These are phyloP conservation scores for Myotis findleyi DNA, from an alignment of 2,797 vertebrate genomes.

Conservation along the genomic window DNA sequence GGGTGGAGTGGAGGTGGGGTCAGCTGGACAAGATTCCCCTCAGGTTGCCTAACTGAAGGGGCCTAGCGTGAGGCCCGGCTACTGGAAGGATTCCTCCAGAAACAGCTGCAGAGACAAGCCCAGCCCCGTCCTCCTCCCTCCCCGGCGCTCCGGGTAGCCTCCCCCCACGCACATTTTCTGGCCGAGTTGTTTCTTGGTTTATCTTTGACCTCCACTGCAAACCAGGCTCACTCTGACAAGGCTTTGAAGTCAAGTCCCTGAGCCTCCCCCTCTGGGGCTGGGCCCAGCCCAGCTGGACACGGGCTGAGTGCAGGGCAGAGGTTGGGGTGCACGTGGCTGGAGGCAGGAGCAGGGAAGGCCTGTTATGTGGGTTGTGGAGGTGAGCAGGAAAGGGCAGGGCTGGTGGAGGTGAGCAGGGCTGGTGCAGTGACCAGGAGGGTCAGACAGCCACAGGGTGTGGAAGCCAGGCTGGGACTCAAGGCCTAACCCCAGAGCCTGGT, in stretches of 20 bases:
- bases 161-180: constrained; percentile 41
- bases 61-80: neutral
- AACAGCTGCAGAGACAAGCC: neutral
- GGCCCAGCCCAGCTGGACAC: constrained; percentile 65
- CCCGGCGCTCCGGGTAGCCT: neutral
- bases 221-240: constrained; percentile 67
- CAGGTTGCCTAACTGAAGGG: neutral
- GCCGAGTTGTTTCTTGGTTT: constrained; percentile 56
- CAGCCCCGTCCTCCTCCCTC: neutral
- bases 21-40: neutral
- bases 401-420: neutral
- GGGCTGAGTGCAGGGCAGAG: constrained; percentile 46
- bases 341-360: neutral
- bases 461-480: neutral
- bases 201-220: constrained; percentile 76
- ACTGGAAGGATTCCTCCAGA: neutral
- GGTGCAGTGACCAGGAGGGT: neutral
- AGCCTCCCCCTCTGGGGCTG: constrained; percentile 60
- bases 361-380: neutral
- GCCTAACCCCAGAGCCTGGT: neutral
- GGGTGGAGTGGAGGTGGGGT: neutral
- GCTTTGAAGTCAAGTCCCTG: constrained; percentile 76
- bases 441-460: neutral
- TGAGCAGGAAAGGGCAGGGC: neutral
- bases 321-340: constrained; percentile 29